Conservation (phyloP, 2,888 invertebrate genomes). For the Lydus trimaculatus region DNA sequence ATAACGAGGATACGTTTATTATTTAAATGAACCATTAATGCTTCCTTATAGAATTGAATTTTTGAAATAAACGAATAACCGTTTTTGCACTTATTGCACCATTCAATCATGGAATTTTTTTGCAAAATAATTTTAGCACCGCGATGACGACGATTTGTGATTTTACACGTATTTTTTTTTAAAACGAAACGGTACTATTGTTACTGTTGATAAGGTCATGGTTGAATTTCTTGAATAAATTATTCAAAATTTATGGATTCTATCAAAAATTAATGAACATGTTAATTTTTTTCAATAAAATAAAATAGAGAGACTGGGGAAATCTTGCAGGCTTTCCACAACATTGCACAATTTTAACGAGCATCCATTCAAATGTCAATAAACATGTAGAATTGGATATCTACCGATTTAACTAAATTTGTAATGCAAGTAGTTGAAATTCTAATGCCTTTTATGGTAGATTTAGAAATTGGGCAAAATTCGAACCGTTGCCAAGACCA, state of each 20-base stretch:
- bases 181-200: too few species aligned
- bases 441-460: not conserved
- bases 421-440: not conserved
- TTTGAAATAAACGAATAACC: too few species aligned
- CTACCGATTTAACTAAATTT: not conserved
- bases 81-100: too few species aligned
- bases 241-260: not conserved
- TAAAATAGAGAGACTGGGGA: not conserved
- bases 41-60: too few species aligned
- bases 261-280: not conserved
- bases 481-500: not conserved
- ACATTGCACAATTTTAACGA: not conserved
- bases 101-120: too few species aligned
- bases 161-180: too few species aligned
- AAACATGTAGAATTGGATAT: too few species aligned
- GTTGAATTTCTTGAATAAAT: not conserved
- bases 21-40: too few species aligned
- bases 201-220: too few species aligned
- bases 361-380: not conserved
- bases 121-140: too few species aligned
- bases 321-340: not conserved
- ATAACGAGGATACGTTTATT: too few species aligned
- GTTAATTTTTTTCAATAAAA: not conserved
- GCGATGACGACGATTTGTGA: too few species aligned
- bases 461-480: not conserved